Evolutionary conservation across 2,797 vertebrate species (phyloP).

Genomic region (Champsocephalus gunnari): DNA sequence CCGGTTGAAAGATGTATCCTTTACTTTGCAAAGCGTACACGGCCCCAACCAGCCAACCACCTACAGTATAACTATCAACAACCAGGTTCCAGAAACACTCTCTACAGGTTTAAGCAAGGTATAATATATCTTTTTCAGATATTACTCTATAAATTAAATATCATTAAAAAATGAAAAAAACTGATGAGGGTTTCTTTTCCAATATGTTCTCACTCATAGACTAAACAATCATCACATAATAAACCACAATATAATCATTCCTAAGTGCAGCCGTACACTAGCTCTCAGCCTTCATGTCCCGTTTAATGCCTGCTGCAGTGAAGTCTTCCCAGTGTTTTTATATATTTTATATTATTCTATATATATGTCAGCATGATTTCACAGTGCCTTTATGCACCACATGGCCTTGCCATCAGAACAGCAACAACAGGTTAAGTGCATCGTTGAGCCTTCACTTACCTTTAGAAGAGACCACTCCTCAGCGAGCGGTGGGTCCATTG

Average conservation of each 20-base stretch:
- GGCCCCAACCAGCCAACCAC: conserved; percentile 17
- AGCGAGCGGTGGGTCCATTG: not conserved
- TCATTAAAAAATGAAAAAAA: not conserved
- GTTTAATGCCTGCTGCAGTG: not conserved
- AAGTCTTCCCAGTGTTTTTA: no score
- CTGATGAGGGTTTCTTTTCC: not conserved
- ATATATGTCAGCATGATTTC: conserved; percentile 38
- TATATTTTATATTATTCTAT: conserved; percentile 30
- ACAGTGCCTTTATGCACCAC: conserved; percentile 7
- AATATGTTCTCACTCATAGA: not conserved
- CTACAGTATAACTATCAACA: conserved; percentile 22
- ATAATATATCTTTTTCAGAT: not conserved
- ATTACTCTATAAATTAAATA: not conserved
- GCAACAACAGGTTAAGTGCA: not conserved
- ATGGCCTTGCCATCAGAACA: conserved; percentile 11
- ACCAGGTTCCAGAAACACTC: conserved; percentile 1
- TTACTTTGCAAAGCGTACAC: not conserved
- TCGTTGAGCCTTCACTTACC: conserved; percentile 51
- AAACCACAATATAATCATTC: not conserved
- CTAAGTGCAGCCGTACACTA: not conserved
- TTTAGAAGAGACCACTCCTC: conserved; percentile 46
- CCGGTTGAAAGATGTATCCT: conserved; percentile 1
- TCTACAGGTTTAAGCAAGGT: not conserved
- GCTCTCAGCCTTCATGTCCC: not conserved
- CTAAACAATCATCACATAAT: not conserved